phyloP scores from a whole-genome alignment of 2,797 vertebrate genomes.

The Lophotriccus pileatus region DNA sequence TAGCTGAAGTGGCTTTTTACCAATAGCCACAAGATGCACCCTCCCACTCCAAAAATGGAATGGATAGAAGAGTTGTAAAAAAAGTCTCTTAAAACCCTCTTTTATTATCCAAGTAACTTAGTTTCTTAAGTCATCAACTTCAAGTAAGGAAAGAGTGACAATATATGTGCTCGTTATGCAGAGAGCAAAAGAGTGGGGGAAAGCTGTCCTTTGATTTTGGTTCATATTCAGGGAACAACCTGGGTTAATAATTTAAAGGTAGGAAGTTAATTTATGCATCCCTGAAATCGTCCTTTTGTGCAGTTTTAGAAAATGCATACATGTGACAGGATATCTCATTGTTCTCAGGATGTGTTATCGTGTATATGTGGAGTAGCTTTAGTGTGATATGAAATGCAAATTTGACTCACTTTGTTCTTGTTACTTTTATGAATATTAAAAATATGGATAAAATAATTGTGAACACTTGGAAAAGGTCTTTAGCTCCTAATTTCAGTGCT shows the following conservation, averaged over 20 bases:
- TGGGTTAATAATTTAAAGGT: constrained; percentile 67
- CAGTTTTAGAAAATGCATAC: constrained; percentile 61
- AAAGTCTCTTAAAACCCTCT: neutral
- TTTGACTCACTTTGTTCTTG: constrained; percentile 70
- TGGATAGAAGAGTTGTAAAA: neutral
- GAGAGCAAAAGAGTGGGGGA: neutral
- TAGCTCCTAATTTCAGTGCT: constrained; percentile 53
- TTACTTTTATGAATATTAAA: constrained; percentile 77
- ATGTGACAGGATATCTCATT: constrained; percentile 70
- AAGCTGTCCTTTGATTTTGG: constrained; percentile 37
- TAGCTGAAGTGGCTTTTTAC: neutral
- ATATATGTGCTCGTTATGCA: neutral
- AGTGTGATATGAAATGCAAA: constrained; percentile 72
- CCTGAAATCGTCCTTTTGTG: constrained; percentile 64
- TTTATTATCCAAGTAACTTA: neutral
- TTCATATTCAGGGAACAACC: constrained; percentile 41
- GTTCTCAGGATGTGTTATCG: constrained; percentile 55
- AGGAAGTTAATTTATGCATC: constrained; percentile 66
- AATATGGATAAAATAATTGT: constrained; percentile 70
- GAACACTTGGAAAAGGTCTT: constrained; percentile 62
- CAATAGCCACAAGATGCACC: neutral
- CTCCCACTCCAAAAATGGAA: neutral
- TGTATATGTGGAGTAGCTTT: constrained; percentile 56
- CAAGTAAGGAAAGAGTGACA: neutral
- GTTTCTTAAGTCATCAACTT: neutral